Base-by-base conservation (phyloP, 2,888 invertebrate genomes). In the Morpho helenor region DNA sequence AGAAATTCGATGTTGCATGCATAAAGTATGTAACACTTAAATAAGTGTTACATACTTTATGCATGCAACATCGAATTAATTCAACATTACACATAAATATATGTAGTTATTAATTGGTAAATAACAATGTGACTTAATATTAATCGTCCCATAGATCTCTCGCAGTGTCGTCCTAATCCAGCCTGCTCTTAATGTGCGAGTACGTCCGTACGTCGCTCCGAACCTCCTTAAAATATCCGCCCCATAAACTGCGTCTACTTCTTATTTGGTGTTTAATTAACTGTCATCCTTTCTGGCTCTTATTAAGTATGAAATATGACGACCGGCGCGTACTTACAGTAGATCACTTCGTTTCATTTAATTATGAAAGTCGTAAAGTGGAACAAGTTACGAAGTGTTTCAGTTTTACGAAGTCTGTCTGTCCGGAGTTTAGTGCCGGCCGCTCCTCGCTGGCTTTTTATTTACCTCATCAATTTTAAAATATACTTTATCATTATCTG, bases 221-320 rank as follows among this genome's bases (percentile, higher is more conserved):
- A 48, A 49, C 41, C 49, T 45, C 43, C 49, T 56, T 60, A 62
- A 57, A 60, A 54, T 60, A 51, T 50, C 56, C 53, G 50, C 57
- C 44, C 50, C 57, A 58, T 56, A 60, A 60, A 60, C 41, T 56
- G 39, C 7, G 43, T 52, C 52, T 47, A 57, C 61, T 59, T 51
- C 51, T 62, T 62, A 61, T 62, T 62, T 60, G 57, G 52, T 57
- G 52, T 62, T 62, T 65, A 62, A 65, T 65, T 65, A 65, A 59
- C 62, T 65, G 64, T 62, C 64, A 65, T 57, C 57, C 57, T 61
- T 61, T 60, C 60, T 55, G 60, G 45, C 56, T 60, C 62, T 62
- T 56, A 61, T 62, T 65, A 31, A 65, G 57, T 59, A 60, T 65
- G 60, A 65, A 56, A 61, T 59, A 61, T 60, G 57, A 45, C 10